Evolutionary conservation across 2,797 vertebrate species (phyloP).

Genomic region (Loris lydekkerianus): DNA sequence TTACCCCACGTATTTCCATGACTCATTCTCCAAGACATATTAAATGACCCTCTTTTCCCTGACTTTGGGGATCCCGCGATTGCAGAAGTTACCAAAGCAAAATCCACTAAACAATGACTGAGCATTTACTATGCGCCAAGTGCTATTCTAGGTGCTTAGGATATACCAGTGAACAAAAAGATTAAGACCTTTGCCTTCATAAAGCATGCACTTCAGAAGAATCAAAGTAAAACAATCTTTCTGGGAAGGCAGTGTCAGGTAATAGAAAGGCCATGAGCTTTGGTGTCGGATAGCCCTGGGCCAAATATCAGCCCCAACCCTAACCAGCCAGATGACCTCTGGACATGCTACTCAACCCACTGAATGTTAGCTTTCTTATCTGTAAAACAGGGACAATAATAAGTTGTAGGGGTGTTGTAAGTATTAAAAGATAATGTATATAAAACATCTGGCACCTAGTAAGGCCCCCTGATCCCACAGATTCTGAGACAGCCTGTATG

Average conservation of each 20-base stretch:
- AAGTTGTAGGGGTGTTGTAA: not conserved
- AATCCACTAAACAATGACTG: not conserved
- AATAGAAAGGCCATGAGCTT: not conserved
- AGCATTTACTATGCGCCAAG: not conserved
- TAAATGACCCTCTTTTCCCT: not conserved
- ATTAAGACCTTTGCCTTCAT: not conserved
- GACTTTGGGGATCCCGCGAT: not conserved
- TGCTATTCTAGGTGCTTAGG: not conserved
- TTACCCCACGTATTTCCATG: not conserved
- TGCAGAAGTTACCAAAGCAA: constrained; percentile 9
- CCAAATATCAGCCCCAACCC: not conserved
- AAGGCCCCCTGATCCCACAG: not conserved
- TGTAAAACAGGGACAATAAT: not conserved
- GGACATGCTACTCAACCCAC: not conserved
- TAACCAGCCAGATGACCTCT: constrained; percentile 25
- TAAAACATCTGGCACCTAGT: not conserved
- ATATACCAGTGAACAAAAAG: not conserved
- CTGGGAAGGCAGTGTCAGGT: not conserved
- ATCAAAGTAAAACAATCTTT: not conserved
- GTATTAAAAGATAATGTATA: constrained; percentile 7
- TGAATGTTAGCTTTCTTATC: constrained; percentile 14
- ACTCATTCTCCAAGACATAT: not conserved
- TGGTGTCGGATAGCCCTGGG: not conserved
- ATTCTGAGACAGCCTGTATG: not conserved
- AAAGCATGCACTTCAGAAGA: not conserved